These are phyloP conservation scores for Antechinus flavipes DNA, from an alignment of 2,113 vertebrate species.

Conservation along the genomic window DNA sequence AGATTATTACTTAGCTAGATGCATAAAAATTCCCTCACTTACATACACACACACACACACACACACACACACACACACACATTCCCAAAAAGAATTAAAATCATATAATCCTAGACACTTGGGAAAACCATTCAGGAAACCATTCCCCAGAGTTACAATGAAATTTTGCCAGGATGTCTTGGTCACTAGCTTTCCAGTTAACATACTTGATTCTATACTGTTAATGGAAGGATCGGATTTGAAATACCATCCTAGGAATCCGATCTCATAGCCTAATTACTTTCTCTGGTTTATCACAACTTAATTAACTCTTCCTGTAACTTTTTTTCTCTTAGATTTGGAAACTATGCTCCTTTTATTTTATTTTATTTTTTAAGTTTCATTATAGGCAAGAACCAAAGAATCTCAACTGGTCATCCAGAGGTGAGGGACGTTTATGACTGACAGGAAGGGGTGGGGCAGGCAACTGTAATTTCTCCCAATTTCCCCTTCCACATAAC, in stretches of 20 bases:
- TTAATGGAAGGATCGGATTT: not conserved
- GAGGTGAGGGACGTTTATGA: no score
- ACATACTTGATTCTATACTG: not conserved
- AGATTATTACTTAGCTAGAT: not conserved
- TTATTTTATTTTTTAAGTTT: not conserved
- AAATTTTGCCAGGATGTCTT: not conserved
- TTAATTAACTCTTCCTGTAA: not conserved
- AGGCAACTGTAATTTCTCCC: not conserved
- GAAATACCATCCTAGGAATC: not conserved
- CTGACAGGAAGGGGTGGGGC: not conserved
- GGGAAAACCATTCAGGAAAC: not conserved
- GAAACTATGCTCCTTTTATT: not conserved
- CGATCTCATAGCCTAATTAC: not conserved
- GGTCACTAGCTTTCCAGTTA: not conserved
- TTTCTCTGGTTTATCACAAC: not conserved
- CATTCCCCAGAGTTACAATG: not conserved
- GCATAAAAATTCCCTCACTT: not conserved
- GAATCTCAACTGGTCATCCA: not conserved
- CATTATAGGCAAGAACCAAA: not conserved
- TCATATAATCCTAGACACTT: not conserved
- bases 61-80: no score
- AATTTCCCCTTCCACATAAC: not conserved
- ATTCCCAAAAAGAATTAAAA: not conserved
- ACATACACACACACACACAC: not conserved
- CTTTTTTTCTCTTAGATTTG: slow-evolving; percentile 4